Evolutionary conservation across 2,797 vertebrate species (phyloP).

Genomic region (Nyctibius grandis): DNA sequence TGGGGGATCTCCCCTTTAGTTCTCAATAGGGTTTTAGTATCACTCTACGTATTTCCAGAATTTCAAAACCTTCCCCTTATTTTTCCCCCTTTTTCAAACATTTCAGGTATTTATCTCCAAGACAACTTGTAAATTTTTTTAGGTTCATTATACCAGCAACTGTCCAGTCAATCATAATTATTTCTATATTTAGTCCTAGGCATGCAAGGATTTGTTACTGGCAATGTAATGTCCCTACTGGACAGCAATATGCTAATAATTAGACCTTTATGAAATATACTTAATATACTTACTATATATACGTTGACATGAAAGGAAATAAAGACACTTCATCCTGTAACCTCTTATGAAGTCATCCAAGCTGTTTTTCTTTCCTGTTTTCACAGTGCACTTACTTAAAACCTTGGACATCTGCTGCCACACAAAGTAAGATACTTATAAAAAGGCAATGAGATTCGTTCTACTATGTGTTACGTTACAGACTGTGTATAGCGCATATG

Average conservation of each 20-base stretch:
- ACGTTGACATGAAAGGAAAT: neutral
- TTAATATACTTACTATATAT: neutral
- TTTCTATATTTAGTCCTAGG: neutral
- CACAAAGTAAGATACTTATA: neutral
- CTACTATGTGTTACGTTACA: neutral
- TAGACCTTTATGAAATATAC: neutral
- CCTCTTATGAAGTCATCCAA: neutral
- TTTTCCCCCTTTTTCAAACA: neutral
- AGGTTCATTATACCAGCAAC: neutral
- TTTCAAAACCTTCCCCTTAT: neutral
- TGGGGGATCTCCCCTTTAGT: neutral
- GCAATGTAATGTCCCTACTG: neutral
- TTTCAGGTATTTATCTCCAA: neutral
- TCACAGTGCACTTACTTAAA: slow-evolving; percentile 20
- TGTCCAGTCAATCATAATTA: neutral
- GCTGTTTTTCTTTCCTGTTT: slow-evolving; percentile 23
- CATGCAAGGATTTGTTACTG: neutral
- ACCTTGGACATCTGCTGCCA: neutral
- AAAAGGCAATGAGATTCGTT: neutral
- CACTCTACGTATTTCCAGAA: neutral
- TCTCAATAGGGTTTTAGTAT: neutral
- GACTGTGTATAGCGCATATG: neutral
- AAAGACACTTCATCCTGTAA: neutral
- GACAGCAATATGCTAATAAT: neutral
- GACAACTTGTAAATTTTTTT: neutral